Base-by-base conservation (phyloP, 2,888 invertebrate species). In the Philaethria dido region DNA sequence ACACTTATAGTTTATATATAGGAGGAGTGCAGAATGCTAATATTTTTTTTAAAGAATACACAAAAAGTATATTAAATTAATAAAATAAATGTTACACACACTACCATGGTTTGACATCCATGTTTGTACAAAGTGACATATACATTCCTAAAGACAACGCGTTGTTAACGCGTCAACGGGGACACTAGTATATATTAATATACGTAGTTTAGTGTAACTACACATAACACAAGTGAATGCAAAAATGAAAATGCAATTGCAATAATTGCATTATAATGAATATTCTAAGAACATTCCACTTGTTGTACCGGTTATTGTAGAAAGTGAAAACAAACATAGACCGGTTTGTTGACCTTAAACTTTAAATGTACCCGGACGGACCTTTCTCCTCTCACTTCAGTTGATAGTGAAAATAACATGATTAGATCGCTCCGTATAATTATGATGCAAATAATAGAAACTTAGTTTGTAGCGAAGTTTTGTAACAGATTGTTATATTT, bases 261-360 rank as follows among this genome's bases (percentile, higher is more conserved):
- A 52, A 16, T 29, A 52, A 33, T 52, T 33, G n/a, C 11, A 52
- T 16, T 52, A 52, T 52, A 52, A 52, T 16, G n/a, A 9, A 16
- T 52, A 16, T 16, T 52, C 52, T 52, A 52, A 52, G 52, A 33
- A 11, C 29, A 52, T 52, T 52, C 52, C 52, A 5, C 47, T 42
- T 67, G 48, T 66, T 64, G 60, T 60, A 63, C 48, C 57, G 36
- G 52, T 39, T 48, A 39, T 63, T 73, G 75, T 80, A 80, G 87
- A 90, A 89, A 91, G 90, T 83, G 80, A 89, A 85, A 84, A 74
- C 70, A 78, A 75, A 77, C 74, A 75, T 80, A 70, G 75, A 85
- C 85, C 76, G 69, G 87, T 84, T 79, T 64, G 69, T 48, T 78
- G 86, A 88, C 89, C 89, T 89, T 89, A 87, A 85, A 85, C 85